Evolutionary conservation across 2,888 invertebrate genomes (phyloP).

Genomic region (Drosophila cognata): DNA sequence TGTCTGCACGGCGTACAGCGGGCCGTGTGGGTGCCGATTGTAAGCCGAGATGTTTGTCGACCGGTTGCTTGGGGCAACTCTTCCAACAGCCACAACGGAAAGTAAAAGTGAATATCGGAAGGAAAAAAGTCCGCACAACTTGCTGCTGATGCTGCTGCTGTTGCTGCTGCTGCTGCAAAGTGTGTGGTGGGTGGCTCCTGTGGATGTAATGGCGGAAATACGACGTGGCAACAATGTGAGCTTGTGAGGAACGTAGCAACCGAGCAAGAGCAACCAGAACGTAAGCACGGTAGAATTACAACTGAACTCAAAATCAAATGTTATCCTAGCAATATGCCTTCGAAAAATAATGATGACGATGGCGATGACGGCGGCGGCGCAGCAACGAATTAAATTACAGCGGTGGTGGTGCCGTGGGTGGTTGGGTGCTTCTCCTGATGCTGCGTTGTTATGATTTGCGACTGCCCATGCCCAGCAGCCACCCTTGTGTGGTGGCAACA

Average conservation of each 20-base stretch:
- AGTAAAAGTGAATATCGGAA: conserved; percentile 79
- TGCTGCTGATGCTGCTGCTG: conserved; percentile 14
- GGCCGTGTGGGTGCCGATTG: conserved; percentile 26
- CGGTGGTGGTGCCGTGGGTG: conserved; percentile 34
- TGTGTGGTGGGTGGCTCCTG: conserved; percentile 28
- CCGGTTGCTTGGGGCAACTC: conserved; percentile 73
- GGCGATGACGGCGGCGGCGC: conserved; percentile 64
- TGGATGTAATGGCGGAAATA: conserved; percentile 31
- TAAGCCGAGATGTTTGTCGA: conserved; percentile 53
- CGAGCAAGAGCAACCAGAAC: conserved; percentile 83
- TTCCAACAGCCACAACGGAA: conserved; percentile 54
- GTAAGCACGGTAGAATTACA: conserved; percentile 85
- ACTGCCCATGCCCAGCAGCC: conserved; percentile 33
- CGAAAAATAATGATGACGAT: conserved; percentile 78
- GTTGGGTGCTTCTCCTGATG: conserved; percentile 26
- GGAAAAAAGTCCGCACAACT: conserved; percentile 29
- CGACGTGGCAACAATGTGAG: conserved; percentile 67
- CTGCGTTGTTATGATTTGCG: conserved; percentile 74
- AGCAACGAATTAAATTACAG: conserved; percentile 74
- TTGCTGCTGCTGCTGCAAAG: conserved; percentile 13
- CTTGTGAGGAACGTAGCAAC: conserved; percentile 83
- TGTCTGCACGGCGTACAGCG: conserved; percentile 31
- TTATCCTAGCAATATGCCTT: conserved; percentile 85
- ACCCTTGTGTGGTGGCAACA: conserved; percentile 24
- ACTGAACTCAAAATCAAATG: conserved; percentile 85